Evolutionary conservation across 2,113 vertebrate genomes (phyloP), one percentile per base, ranked within the genome.

Genomic region (Excalfactoria chinensis): DNA sequence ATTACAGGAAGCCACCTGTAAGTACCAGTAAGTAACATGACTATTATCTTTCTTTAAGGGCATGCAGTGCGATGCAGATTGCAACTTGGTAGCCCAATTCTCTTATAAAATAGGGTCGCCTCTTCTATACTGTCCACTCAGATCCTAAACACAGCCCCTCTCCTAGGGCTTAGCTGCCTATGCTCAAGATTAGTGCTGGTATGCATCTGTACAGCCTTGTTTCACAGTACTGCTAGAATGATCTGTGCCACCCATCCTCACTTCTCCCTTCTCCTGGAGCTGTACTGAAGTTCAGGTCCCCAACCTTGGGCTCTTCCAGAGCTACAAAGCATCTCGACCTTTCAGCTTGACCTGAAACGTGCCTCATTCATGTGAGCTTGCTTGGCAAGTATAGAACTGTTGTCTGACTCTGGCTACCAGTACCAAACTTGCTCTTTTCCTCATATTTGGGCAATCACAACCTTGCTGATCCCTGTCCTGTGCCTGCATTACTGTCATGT

Each of bases 321-420:
- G 43, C 53, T 22, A n/a, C 11, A 3, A 37, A 37, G 30, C 15
- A n/a, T 34, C 32, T 34, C 0, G 0, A 4, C 12, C 34, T 43
- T 10, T 13, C 11, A 5, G 51, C 46, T 43, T 55, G 11, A 28
- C 5, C 13, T 35, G 34, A 26, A 15, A 34, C 20, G 25, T 26
- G 37, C 43, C 3, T 75, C 43, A 16, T 46, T 11, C 35, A 6
- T 1, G 0, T 7, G 20, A 41, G 7, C 32, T 59, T 30, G 5
- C 22, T 22, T 51, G 56, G 32, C 0, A 4, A 74, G 30, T 20
- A 11, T 11, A 17, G 79, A 73, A 34, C 28, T 63, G 32, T 25
- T 74, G 66, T 13, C 23, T 64, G 32, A 32, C 40, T 4, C 21
- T 74, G 32, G 9, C 6, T 26, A 1, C 16, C 67, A 7, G 1